phyloP scores from a whole-genome alignment of 1,140 invertebrate species.

The Drosophila chauvacae region DNA sequence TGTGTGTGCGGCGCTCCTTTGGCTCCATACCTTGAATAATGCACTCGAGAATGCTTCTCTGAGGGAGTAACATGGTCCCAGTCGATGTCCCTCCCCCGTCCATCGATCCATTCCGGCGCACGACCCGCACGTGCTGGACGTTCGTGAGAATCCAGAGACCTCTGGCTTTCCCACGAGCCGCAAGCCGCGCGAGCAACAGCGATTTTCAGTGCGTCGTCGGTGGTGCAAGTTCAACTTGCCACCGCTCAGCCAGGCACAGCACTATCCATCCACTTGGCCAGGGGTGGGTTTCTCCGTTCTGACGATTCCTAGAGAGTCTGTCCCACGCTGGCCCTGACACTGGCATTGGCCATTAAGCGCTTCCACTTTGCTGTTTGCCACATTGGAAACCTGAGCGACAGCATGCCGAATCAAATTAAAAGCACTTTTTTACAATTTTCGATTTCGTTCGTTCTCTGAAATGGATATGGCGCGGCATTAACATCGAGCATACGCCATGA shows the following conservation, averaged over 20 bases:
- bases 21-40: constrained; percentile 74
- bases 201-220: constrained; percentile 37
- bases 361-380: constrained; percentile 47
- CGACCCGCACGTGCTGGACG: constrained; percentile 82
- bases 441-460: constrained; percentile 28
- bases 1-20: constrained; percentile 39
- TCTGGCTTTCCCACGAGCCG: constrained; percentile 83
- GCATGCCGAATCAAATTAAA: constrained; percentile 67
- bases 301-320: constrained; percentile 15
- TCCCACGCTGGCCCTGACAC: constrained; percentile 39
- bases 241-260: constrained; percentile 6
- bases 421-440: constrained; percentile 74
- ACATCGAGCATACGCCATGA: constrained; percentile 6
- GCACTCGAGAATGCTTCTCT: constrained; percentile 64
- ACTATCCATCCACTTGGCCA: constrained; percentile 34
- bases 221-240: constrained; percentile 49
- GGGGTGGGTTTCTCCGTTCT: constrained; percentile 40
- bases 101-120: constrained; percentile 55
- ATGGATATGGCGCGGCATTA: constrained; percentile 29
- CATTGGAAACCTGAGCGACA: constrained; percentile 70
- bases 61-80: constrained; percentile 28
- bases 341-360: constrained; percentile 48
- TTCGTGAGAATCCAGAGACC: constrained; percentile 81
- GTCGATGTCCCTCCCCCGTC: constrained; percentile 6
- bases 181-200: constrained; percentile 9